phyloP scores from a whole-genome alignment of 30 jellyfish, hydroid and myxozoan species.

The Rhopilema esculentum region DNA sequence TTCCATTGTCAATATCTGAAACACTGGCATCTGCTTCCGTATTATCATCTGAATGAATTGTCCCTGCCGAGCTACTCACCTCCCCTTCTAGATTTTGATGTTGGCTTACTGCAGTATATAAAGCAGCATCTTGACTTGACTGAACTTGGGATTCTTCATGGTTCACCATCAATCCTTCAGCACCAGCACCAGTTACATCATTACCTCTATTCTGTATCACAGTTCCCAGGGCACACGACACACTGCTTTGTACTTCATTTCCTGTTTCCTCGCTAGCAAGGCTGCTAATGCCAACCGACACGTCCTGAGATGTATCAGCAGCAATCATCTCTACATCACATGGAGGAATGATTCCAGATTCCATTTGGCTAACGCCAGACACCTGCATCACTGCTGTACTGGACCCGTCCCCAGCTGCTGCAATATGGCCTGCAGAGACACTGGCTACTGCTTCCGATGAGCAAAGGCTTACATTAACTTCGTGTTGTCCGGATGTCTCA shows the following conservation, averaged over 20 bases:
- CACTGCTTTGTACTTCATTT: slow-evolving; percentile 64
- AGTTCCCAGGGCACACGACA: slow-evolving; percentile 19
- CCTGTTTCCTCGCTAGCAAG: slow-evolving; percentile 5
- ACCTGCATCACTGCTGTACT: slow-evolving; percentile 31
- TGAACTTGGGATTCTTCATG: slow-evolving; percentile 46
- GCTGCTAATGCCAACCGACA: slow-evolving; percentile 7
- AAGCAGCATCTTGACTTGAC: slow-evolving; percentile 54
- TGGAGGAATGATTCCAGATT: slow-evolving; percentile 46
- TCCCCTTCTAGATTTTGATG: slow-evolving; percentile 52
- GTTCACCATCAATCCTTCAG: not conserved
- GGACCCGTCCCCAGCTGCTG: slow-evolving; percentile 2
- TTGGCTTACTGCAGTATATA: slow-evolving; percentile 2
- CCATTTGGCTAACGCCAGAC: slow-evolving; percentile 30
- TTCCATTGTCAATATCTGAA: slow-evolving; percentile 18
- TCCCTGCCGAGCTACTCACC: slow-evolving; percentile 73
- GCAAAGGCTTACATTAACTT: slow-evolving; percentile 1
- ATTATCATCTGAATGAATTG: not conserved
- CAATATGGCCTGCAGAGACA: not conserved
- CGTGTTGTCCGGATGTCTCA: slow-evolving; percentile 12
- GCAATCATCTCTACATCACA: slow-evolving; percentile 76
- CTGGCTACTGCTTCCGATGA: slow-evolving; percentile 22
- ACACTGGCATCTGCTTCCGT: slow-evolving; percentile 6
- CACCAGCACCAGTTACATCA: slow-evolving; percentile 4
- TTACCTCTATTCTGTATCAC: slow-evolving; percentile 26
- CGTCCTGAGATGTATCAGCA: slow-evolving; percentile 74